Base-by-base conservation (phyloP, 2,888 invertebrate genomes). In the Malthinus seriepunctatus region DNA sequence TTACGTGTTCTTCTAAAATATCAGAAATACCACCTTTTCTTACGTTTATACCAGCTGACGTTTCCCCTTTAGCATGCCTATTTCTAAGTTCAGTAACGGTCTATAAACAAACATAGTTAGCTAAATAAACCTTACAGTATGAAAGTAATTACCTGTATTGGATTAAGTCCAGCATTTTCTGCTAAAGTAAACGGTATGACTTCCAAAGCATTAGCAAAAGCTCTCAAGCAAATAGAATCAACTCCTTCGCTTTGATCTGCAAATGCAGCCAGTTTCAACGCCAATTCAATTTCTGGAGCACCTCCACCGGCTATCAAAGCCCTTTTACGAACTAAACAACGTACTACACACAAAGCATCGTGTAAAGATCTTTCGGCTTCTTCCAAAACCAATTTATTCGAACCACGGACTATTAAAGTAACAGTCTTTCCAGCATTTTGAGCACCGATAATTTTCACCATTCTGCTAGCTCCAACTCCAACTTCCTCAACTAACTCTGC, bases 51-150 rank as follows among this genome's bases (percentile, higher is more conserved):
- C 98, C 98, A 45, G 95, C 90, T 65, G 88, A 90, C 62, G 84
- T 86, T 72, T 93, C 91, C 33, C 91, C 93, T 67, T 88, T 85
- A 5, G 95, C 95, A 80, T 99, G 98, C 71, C 93, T 87, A 75
- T 93, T 96, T 61, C 98, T 87, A 68, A 99, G 82, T 79, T 98
- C 97, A 0, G 98, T 99, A 8, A 99, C 98, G 0, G 97, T 97
- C 68, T 78, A 67, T 65, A 62, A 56, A 42, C 1, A 34, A 42
- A 23, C 12, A 6, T 10, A 9, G 14, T 46, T 12, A 46, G 12
- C 10, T 3, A 8, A 3, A 2, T 32, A 44, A 47, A 11, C 1
- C 9, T 10, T 1, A 9, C 11, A 2, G 9, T 15, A n/a, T n/a
- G 7, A 12, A 14, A 44, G n/a, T 4, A 56, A 34, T 58, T 66